These are phyloP conservation scores for Mohoua ochrocephala DNA, from an alignment of 2,113 vertebrate genomes.

Conservation along the genomic window DNA sequence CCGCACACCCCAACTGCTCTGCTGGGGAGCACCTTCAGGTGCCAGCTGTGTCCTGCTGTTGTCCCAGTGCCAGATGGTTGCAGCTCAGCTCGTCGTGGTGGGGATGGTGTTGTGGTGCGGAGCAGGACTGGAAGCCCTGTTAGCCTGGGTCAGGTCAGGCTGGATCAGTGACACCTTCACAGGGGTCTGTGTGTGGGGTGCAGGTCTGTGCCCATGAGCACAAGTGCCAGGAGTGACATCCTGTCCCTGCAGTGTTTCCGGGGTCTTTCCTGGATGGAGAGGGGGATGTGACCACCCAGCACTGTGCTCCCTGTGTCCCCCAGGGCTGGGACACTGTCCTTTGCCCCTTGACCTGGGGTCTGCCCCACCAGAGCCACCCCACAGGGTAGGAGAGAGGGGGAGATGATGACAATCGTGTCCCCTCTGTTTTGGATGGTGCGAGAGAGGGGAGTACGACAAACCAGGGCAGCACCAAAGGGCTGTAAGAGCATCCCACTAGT, in stretches of 20 bases:
- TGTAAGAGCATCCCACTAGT: accelerated
- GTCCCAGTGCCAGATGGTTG: accelerated
- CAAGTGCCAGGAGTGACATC: background rate
- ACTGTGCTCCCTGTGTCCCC: background rate
- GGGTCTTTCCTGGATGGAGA: background rate
- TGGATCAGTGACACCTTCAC: background rate
- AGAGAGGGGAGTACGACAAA: accelerated
- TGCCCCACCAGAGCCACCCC: background rate
- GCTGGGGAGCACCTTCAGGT: accelerated
- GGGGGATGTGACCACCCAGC: background rate
- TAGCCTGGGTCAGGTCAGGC: background rate
- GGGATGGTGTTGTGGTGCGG: accelerated
- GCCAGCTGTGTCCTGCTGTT: background rate
- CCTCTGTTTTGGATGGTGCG: background rate
- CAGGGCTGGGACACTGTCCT: background rate
- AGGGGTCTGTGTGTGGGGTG: no score
- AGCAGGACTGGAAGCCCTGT: accelerated
- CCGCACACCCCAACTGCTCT: accelerated
- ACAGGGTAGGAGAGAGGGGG: background rate
- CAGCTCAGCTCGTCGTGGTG: accelerated
- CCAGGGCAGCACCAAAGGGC: background rate
- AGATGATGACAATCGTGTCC: accelerated
- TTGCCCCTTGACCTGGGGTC: no score
- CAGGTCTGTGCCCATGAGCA: background rate
- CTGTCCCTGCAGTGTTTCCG: accelerated